These are phyloP conservation scores for Buceros bicornis DNA, from an alignment of 2,797 vertebrate genomes.

Conservation along the genomic window DNA sequence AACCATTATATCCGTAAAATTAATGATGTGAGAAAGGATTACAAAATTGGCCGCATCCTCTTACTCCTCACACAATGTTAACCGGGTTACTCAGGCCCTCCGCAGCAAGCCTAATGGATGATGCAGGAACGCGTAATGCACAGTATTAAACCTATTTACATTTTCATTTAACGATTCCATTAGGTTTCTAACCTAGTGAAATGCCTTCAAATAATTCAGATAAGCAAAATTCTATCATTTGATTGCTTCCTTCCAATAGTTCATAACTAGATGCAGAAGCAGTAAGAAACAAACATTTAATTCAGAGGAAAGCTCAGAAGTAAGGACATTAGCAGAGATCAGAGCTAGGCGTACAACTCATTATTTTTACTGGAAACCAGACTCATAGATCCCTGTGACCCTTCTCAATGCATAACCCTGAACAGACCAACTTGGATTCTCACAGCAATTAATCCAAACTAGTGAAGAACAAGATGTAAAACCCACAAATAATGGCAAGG, in stretches of 20 bases:
- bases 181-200: conserved; percentile 59
- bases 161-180: conserved; percentile 31
- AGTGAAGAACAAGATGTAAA: conserved; percentile 39
- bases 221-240: conserved; percentile 12
- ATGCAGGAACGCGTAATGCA: background rate
- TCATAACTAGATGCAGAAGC: background rate
- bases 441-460: conserved; percentile 76
- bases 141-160: conserved; percentile 18
- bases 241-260: conserved; percentile 24
- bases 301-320: conserved; percentile 10
- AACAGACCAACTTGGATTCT: background rate
- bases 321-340: background rate
- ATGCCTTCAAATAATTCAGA: conserved; percentile 54
- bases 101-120: background rate
- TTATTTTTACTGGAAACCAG: conserved; percentile 41
- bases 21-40: background rate
- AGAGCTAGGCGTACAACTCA: background rate
- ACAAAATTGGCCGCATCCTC: background rate
- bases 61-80: background rate
- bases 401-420: background rate
- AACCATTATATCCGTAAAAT: background rate
- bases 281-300: conserved; percentile 9
- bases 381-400: conserved; percentile 33
- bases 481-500: background rate
- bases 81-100: background rate